Evolutionary conservation across 2,113 vertebrate species (phyloP), one percentile per base, ranked within the genome.

Genomic region (Lophius piscatorius): DNA sequence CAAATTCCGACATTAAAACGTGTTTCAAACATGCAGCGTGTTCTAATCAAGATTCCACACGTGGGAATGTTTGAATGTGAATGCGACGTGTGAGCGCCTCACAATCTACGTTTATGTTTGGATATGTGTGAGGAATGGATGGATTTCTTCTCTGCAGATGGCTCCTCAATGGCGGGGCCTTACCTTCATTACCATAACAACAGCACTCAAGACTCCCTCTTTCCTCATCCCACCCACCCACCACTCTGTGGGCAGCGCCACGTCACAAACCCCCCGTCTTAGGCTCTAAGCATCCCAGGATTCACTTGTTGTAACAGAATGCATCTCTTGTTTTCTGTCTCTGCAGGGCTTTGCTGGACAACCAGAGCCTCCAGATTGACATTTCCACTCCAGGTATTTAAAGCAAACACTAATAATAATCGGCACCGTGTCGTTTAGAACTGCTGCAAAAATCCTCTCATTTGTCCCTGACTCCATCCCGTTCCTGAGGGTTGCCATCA

Each of bases 151-250:
- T 11, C 69, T 86, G 83, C 90, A 91, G 88, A 89, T 90, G 89
- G 84, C 57, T 61, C 63, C 61, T 90, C 81, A 88, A 89, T 85
- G 60, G 72, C 63, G 38, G 42, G 68, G 75, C 70, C 76, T 72
- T 76, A 61, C 47, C 23, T 0, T 63, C 55, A 91, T 91, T 90
- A 86, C 68, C 91, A 91, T 88, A 88, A 90, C 86, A 92, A 91
- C 75, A 78, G 78, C n/a, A n/a, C n/a, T n/a, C n/a, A n/a, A 49
- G 36, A 7, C 51, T 49, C 21, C 23, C 77, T 56, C 68, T 24
- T 39, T 28, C 16, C 1, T 14, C 28, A 41, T 7, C 36, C 46
- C 26, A 44, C 67, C 52, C 47, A 35, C 23, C 47, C 45, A 55
- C 50, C 12, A 8, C 29, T 73, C 59, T 13, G 55, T 29, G 34